Evolutionary conservation across 1,140 invertebrate genomes (phyloP), one percentile per base, ranked within the genome.

Genomic region (Meloidogyne exigua): DNA sequence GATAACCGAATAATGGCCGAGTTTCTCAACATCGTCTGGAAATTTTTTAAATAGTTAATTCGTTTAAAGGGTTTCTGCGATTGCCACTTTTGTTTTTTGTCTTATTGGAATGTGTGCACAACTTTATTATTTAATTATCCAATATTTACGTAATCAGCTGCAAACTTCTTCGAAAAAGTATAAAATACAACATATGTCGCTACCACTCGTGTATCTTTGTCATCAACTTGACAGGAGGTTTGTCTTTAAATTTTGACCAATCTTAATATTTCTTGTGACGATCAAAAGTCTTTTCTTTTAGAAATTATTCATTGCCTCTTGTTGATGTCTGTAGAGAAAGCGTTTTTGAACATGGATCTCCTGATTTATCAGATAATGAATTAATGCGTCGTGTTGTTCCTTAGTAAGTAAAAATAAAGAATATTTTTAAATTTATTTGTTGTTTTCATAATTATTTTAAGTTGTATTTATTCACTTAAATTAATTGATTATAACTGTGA

Each of bases 141-240:
- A 78, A 42, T 78, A 78, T 42, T 18, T 78, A 28, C 23, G 28
- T 25, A 65, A 73, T 68, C 74, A 67, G 13, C 18, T 78, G 12
- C 63, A 68, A 21, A 76, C 68, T 15, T 78, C 76, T 15, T 63
- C 64, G 21, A 44, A 32, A 26, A 66, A 78, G 32, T 67, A 77
- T 32, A 21, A 21, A 49, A 36, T 78, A n/a, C 26, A 77, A 15
- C 42, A 44, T 11, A 62, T 78, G 63, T 21, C 76, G 12, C 32
- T 78, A 26, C 76, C 76, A 7, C 32, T 78, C 15, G 73, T 78
- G 25, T 78, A 78, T 77, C 26, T 78, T 25, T 78, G 76, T 42
- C 42, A 72, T 42, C 63, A 28, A 26, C 44, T 78, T 2, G 57
- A 75, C n/a, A 68, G 74, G 62, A 77, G 11, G 23, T 26, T 23